Base-by-base conservation (phyloP, 2,888 invertebrate genomes). In the Agonopterix arenella region DNA sequence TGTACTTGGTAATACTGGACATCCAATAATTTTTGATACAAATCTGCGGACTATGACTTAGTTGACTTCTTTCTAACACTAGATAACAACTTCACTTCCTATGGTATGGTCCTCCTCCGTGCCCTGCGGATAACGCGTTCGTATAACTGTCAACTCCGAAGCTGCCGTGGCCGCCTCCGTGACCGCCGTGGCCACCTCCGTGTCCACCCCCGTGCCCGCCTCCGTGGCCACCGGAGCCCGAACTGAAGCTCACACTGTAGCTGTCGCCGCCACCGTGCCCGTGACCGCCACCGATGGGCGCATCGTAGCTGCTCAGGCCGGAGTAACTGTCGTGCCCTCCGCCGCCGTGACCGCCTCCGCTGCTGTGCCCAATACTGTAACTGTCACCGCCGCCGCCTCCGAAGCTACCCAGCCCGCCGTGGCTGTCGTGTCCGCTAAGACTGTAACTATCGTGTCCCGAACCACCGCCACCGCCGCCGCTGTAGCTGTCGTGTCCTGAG, bases 51-150 rank as follows among this genome's bases (percentile, higher is more conserved):
- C 70, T 80, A 79, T 86, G 86, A 88, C 86, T 85, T 84, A 88
- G 86, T 76, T 66, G 68, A 67, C 54, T 72, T 65, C 58, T 51
- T 61, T 56, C 47, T 55, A 28, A 51, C 47, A 36, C 47, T 51
- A 47, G 28, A 28, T 28, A 28, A 28, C 28, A 61, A 76, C 58
- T 79, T 56, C 73, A 71, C 63, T 74, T 69, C 44, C 44, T 73
- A 54, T 79, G 84, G 59, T 89, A 89, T 1, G 86, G 88, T 1
- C 90, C 90, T 11, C 89, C 89, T 0, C 89, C 89, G 54, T 89
- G 88, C 11, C 90, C 90, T 4, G 89, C 74, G 16, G 76, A 66
- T 47, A 84, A 68, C 52, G 82, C 88, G 55, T 76, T 83, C 38
- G 78, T 83, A 66, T 84, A 89, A 56, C 81, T 89, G 58, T 83